phyloP scores from a whole-genome alignment of 2,113 vertebrate genomes.

The Cyphomyrus discorhynchus region DNA sequence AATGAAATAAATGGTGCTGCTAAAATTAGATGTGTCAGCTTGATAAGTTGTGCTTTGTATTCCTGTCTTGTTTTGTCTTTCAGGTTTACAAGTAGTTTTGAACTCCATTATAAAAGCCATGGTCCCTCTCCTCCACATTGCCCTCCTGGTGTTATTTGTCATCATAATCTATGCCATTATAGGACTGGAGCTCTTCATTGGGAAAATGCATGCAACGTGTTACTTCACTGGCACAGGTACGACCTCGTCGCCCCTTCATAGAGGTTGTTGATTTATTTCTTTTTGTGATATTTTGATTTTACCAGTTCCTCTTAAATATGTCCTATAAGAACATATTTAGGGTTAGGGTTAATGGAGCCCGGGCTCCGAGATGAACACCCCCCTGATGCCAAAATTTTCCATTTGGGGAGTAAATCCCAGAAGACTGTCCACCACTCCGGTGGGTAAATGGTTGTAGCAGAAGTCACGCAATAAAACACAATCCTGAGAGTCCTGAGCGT shows the following conservation, averaged over 20 bases:
- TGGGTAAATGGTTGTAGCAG: background rate
- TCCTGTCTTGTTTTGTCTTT: conserved; percentile 36
- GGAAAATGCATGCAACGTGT: conserved; percentile 99
- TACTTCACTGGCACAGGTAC: conserved; percentile 78
- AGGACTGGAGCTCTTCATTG: conserved; percentile 99
- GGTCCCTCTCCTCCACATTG: conserved; percentile 98
- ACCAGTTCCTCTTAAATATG: background rate
- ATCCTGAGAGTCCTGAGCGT: background rate
- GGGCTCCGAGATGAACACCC: background rate
- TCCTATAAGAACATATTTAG: too few relatives aligned
- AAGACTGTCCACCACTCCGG: background rate
- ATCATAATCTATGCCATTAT: conserved; percentile 99
- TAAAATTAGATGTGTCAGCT: background rate
- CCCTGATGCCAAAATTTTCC: background rate
- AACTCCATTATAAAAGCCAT: conserved; percentile 99
- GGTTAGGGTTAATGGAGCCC: background rate
- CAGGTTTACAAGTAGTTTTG: conserved; percentile 99
- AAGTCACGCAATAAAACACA: background rate
- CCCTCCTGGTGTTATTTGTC: conserved; percentile 97
- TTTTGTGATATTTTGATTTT: background rate
- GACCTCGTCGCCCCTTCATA: background rate
- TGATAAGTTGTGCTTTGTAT: background rate
- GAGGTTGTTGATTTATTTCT: background rate
- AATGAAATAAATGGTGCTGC: background rate
- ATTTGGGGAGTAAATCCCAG: background rate